phyloP scores from a whole-genome alignment of 1,140 invertebrate genomes.

The Drosophila eugracilis region DNA sequence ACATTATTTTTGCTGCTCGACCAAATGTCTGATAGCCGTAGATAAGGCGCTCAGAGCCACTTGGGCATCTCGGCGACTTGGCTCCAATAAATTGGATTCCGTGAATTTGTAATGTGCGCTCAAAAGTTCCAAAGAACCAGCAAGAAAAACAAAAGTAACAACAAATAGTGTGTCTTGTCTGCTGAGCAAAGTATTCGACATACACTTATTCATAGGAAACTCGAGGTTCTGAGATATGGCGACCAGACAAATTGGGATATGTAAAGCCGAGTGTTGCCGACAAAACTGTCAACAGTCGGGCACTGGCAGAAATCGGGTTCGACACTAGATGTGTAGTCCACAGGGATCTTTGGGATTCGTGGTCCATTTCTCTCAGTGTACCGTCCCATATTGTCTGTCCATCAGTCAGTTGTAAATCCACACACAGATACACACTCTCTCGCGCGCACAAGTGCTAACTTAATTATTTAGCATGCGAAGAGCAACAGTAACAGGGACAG shows the following conservation, averaged over 20 bases:
- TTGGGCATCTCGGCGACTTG: slow-evolving; percentile 32
- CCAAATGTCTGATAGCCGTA: slow-evolving; percentile 56
- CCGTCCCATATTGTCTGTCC: slow-evolving; percentile 24
- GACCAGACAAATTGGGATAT: slow-evolving; percentile 37
- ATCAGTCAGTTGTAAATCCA: slow-evolving; percentile 71
- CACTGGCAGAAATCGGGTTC: slow-evolving; percentile 8
- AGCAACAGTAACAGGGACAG: slow-evolving; percentile 30
- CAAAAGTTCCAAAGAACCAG: slow-evolving; percentile 69
- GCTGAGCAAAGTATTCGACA: slow-evolving; percentile 40
- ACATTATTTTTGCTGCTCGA: background rate
- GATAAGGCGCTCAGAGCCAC: slow-evolving; percentile 50
- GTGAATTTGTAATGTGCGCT: slow-evolving; percentile 80
- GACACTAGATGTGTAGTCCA: background rate
- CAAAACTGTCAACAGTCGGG: slow-evolving; percentile 66
- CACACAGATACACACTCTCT: slow-evolving; percentile 34
- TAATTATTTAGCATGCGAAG: slow-evolving; percentile 80
- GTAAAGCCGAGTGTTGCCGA: slow-evolving; percentile 61
- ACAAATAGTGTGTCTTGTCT: slow-evolving; percentile 59
- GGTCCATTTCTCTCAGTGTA: slow-evolving; percentile 5
- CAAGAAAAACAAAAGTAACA: slow-evolving; percentile 42
- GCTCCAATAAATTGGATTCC: slow-evolving; percentile 77
- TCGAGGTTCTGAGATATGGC: slow-evolving; percentile 31
- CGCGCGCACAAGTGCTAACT: slow-evolving; percentile 77
- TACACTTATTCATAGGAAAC: slow-evolving; percentile 64
- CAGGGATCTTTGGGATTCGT: background rate